Evolutionary conservation across 1,140 invertebrate species (phyloP).

Genomic region (Olivierus martensii): DNA sequence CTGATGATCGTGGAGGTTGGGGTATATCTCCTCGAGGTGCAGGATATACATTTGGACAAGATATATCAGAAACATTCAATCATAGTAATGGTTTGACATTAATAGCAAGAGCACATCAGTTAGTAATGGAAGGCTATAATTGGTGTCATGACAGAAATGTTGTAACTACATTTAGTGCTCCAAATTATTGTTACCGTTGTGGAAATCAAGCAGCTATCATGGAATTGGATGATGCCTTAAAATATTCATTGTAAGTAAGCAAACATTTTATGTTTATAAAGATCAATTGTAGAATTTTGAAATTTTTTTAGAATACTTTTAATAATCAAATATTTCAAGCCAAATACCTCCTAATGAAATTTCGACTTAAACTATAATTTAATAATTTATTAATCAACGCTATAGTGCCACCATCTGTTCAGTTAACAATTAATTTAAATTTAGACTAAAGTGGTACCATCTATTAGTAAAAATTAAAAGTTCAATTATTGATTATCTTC

Average conservation of each 20-base stretch:
- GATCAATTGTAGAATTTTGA: too few relatives aligned
- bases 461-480: too few relatives aligned
- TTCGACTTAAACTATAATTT: too few relatives aligned
- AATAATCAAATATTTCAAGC: too few relatives aligned
- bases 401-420: too few relatives aligned
- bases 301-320: too few relatives aligned
- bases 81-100: constrained; percentile 96
- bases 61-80: constrained; percentile 99
- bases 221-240: constrained; percentile 79
- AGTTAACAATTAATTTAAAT: too few relatives aligned
- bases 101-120: constrained; percentile 94
- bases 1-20: constrained; percentile 95
- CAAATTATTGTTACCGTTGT: constrained; percentile 99
- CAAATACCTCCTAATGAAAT: too few relatives aligned
- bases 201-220: constrained; percentile 99
- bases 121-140: constrained; percentile 99
- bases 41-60: constrained; percentile 98
- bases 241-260: constrained; percentile 1
- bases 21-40: constrained; percentile 97
- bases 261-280: too few relatives aligned
- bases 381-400: too few relatives aligned
- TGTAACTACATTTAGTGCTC: constrained; percentile 97
- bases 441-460: too few relatives aligned
- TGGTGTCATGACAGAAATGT: constrained; percentile 99
- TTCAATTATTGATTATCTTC: too few relatives aligned